phyloP scores from a whole-genome alignment of 2,797 vertebrate genomes.

The Malurus splendens region DNA sequence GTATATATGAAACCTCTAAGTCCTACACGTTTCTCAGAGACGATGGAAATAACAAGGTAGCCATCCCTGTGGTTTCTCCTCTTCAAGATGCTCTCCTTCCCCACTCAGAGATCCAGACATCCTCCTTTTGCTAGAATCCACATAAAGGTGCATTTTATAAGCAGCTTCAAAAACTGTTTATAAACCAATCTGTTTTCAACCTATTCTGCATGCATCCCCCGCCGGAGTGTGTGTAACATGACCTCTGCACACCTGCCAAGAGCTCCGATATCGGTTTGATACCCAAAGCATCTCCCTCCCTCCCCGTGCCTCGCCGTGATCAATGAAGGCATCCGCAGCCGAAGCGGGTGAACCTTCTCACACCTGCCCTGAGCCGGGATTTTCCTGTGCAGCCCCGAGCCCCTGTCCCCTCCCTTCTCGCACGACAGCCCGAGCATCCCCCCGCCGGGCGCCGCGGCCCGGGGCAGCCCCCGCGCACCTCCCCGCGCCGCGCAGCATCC shows the following conservation, averaged over 20 bases:
- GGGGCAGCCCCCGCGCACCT: neutral
- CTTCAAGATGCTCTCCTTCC: neutral
- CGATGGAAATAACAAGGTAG: neutral
- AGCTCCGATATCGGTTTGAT: neutral
- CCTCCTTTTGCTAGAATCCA: neutral
- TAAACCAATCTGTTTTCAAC: neutral
- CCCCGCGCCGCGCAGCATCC: neutral
- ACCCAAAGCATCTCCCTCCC: neutral
- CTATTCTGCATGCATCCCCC: neutral
- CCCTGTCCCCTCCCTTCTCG: neutral
- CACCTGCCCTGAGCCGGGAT: neutral
- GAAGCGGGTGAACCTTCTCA: neutral
- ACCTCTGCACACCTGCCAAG: slow-evolving; percentile 12
- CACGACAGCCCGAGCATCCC: neutral
- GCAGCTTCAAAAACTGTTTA: neutral
- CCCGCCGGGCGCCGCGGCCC: neutral
- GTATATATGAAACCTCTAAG: neutral
- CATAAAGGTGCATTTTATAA: neutral
- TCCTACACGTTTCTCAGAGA: neutral
- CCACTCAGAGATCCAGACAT: neutral
- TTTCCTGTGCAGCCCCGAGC: neutral
- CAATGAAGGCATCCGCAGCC: neutral
- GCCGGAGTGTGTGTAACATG: neutral
- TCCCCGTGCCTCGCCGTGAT: neutral
- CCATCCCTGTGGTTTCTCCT: neutral